These are phyloP conservation scores for Megalops cyprinoides DNA, from an alignment of 2,797 vertebrate genomes.

Conservation along the genomic window DNA sequence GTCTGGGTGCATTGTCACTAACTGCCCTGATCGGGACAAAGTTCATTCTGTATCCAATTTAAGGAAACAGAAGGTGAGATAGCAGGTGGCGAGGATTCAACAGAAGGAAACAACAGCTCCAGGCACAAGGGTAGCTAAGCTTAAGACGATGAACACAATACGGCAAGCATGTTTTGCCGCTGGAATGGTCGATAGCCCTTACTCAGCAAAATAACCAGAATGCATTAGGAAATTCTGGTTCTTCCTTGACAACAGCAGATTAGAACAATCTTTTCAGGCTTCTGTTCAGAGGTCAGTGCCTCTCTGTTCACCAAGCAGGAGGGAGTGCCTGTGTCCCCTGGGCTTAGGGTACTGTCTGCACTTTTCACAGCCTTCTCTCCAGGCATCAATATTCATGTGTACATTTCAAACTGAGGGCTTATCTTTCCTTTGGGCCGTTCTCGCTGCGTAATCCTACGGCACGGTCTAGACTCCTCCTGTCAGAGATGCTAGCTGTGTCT, in stretches of 20 bases:
- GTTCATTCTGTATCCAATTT: background rate
- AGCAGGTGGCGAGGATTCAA: background rate
- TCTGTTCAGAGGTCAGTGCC: background rate
- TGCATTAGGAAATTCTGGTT: background rate
- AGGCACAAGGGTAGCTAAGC: background rate
- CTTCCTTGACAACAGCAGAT: background rate
- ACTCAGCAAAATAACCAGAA: background rate
- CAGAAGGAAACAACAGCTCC: background rate
- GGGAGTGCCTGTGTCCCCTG: background rate
- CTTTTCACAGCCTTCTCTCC: background rate
- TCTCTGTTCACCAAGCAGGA: conserved; percentile 1
- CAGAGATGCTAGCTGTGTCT: background rate
- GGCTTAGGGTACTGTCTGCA: background rate
- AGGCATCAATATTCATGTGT: conserved; percentile 14
- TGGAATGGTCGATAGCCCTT: background rate
- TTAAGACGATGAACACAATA: background rate
- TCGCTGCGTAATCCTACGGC: background rate
- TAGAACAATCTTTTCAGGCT: background rate
- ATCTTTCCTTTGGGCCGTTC: background rate
- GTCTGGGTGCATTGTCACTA: conserved; percentile 4
- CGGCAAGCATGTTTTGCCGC: background rate
- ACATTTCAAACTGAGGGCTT: background rate
- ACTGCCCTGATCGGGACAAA: conserved; percentile 2
- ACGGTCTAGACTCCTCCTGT: background rate
- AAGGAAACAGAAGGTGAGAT: background rate